Percentiles rank a stretch among this genome's conserved stretches.
Evolutionary conservation across 2,797 vertebrate genomes (phyloP).

Genomic region (Lepus townsendii): DNA sequence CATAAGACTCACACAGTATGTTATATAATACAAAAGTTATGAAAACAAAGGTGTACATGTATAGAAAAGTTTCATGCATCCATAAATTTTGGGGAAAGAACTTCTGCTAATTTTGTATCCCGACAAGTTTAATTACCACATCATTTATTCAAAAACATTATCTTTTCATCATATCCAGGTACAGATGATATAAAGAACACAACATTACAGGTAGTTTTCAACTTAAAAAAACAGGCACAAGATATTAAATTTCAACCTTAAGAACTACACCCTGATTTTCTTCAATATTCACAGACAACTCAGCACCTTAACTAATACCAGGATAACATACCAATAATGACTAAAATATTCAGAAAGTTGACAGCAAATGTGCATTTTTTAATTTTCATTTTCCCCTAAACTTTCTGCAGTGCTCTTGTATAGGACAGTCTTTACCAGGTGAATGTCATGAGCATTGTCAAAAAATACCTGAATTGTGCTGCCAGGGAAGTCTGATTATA

Average conservation of each 20-base stretch:
- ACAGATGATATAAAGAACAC: neutral
- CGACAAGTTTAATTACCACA: neutral
- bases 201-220: neutral
- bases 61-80: slow-evolving; percentile 11
- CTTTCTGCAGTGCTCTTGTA: no score
- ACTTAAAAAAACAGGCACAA: neutral
- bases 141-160: slow-evolving; percentile 30
- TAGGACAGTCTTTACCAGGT: neutral
- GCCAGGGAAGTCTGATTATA: neutral
- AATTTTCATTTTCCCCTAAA: no score
- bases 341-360: neutral
- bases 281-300: slow-evolving; percentile 28
- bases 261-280: slow-evolving; percentile 34
- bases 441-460: slow-evolving; percentile 12
- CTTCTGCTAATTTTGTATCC: neutral
- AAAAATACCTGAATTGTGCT: slow-evolving; percentile 6
- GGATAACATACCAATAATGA: neutral
- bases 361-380: no score
- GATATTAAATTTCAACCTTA: slow-evolving; percentile 8
- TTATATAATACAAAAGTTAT: neutral
- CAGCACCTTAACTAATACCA: neutral
- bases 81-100: neutral
- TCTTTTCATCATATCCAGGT: neutral
- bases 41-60: neutral
- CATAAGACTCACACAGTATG: neutral